A percentile compares a stretch with the other conserved stretches of the same genome.
Conservation (phyloP, 2,888 invertebrate species). For the Gordius sp. region DNA sequence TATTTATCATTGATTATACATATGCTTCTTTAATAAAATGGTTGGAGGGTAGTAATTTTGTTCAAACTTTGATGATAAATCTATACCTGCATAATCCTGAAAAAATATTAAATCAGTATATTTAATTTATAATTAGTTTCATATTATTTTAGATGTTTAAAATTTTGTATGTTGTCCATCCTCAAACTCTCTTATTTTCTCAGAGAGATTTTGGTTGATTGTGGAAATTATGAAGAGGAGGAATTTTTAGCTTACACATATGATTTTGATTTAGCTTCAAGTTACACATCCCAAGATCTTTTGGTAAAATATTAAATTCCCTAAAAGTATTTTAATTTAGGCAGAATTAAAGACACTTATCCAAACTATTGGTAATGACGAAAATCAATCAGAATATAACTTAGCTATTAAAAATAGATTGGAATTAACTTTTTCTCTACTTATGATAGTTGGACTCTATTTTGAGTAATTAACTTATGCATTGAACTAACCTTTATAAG, state of each 20-base stretch:
- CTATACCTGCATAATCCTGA: not conserved
- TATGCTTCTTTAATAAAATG: not conserved
- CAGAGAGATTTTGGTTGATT: not conserved
- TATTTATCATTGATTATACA: not conserved
- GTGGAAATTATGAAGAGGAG: not conserved
- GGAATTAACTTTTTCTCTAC: too few species aligned
- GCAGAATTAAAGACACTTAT: too few species aligned
- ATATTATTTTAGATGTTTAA: not conserved
- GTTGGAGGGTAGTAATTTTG: not conserved
- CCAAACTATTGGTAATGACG: too few species aligned
- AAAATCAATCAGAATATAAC: too few species aligned
- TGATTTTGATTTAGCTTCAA: not conserved
- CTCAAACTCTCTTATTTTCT: not conserved
- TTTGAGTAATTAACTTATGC: too few species aligned
- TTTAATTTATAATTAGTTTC: not conserved
- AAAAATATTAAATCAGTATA: not conserved
- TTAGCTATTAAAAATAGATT: too few species aligned
- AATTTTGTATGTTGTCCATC: not conserved
- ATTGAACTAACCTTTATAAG: too few species aligned
- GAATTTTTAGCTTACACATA: not conserved
- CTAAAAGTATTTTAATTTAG: too few species aligned
- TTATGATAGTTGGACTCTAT: too few species aligned
- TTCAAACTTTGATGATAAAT: not conserved
- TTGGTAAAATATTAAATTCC: too few species aligned
- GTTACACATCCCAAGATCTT: not conserved